Conservation (phyloP, 2,113 vertebrate genomes). For the Boulengeromyrus knoepffleri region DNA sequence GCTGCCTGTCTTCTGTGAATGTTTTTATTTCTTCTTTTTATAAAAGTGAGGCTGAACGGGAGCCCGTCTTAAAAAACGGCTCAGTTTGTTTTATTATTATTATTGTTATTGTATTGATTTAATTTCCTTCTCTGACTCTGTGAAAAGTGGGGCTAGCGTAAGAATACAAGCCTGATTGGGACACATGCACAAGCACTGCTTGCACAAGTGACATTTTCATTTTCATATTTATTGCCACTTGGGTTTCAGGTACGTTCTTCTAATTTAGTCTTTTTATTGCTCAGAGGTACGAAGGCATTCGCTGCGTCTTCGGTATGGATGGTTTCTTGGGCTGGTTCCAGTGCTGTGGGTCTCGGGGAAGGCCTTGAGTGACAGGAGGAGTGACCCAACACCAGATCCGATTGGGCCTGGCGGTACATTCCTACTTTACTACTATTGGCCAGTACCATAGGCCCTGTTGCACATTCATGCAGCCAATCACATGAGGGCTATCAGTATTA, state of each 20-base stretch:
- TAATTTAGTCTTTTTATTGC: constrained; percentile 15
- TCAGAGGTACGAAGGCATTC: constrained; percentile 4
- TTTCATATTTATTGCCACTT: constrained; percentile 27
- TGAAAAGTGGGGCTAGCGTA: constrained; percentile 21
- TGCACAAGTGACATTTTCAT: background rate
- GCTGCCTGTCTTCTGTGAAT: constrained; percentile 3
- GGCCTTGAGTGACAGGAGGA: constrained; percentile 26
- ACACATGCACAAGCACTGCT: constrained; percentile 28
- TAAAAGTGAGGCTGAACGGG: background rate
- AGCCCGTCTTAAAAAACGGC: background rate
- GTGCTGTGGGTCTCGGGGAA: background rate
- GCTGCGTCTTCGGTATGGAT: background rate
- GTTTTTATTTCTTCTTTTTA: constrained; percentile 7
- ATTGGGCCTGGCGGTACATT: constrained; percentile 37
- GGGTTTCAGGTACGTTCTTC: constrained; percentile 33
- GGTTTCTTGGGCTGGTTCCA: background rate
- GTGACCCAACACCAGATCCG: constrained; percentile 45
- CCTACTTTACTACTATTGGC: constrained; percentile 17
- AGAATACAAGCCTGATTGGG: constrained; percentile 18
- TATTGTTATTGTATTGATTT: constrained; percentile 8
- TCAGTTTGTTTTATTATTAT: background rate
- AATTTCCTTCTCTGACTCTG: constrained; percentile 1
- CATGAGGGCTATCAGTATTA: constrained; percentile 28
- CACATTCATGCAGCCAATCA: background rate
- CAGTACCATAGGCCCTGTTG: background rate